Percentiles rank a stretch among this genome's conserved stretches.
Evolutionary conservation across 2,888 invertebrate species (phyloP).

Genomic region (Nyleta sp.): DNA sequence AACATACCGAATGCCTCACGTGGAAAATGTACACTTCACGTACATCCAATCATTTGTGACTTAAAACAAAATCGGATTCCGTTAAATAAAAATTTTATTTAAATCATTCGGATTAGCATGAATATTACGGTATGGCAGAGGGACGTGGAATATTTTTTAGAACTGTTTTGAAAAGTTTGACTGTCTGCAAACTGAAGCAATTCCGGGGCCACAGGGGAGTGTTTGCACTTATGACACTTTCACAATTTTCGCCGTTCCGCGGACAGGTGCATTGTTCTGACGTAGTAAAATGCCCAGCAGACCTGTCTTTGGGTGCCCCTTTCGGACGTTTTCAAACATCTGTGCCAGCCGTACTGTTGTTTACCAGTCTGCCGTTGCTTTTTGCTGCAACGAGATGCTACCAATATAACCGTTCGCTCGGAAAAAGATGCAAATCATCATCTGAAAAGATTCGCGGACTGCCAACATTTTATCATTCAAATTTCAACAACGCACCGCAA

Average conservation of each 20-base stretch:
- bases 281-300: slow-evolving; percentile 17
- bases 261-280: slow-evolving; percentile 41
- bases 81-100: too few species aligned
- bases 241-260: slow-evolving; percentile 22
- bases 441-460: slow-evolving; percentile 21
- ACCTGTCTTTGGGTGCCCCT: slow-evolving; percentile 23
- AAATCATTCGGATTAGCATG: too few species aligned
- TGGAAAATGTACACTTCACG: too few species aligned
- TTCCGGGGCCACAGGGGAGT: too few species aligned
- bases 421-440: slow-evolving; percentile 31
- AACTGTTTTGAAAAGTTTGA: too few species aligned
- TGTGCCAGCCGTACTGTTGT: slow-evolving; percentile 35
- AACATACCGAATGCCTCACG: too few species aligned
- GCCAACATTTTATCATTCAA: slow-evolving; percentile 31
- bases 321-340: slow-evolving; percentile 44
- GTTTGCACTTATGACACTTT: too few species aligned
- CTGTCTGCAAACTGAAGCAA: too few species aligned
- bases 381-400: slow-evolving; percentile 18
- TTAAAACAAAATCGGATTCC: too few species aligned
- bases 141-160: too few species aligned
- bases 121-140: too few species aligned
- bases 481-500: slow-evolving; percentile 4
- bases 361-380: slow-evolving; percentile 24
- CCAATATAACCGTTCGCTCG: slow-evolving; percentile 9
- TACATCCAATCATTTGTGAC: too few species aligned